phyloP scores from a whole-genome alignment of 1,140 invertebrate genomes.

The Nymphalis io region DNA sequence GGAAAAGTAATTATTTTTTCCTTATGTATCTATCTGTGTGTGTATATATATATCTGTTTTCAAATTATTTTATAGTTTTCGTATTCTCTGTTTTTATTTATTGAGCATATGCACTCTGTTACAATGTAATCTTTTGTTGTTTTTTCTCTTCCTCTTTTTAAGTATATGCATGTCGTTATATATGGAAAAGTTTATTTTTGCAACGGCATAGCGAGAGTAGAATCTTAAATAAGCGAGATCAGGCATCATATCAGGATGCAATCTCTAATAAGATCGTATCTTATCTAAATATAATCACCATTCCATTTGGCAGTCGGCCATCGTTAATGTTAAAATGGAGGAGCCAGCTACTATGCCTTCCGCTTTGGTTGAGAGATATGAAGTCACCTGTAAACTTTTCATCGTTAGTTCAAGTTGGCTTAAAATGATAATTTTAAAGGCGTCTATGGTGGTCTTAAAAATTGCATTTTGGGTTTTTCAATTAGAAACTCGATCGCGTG shows the following conservation, averaged over 20 bases:
- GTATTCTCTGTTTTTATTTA: no score
- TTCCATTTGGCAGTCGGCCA: conserved; percentile 21
- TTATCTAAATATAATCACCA: conserved; percentile 19
- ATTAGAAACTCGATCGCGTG: no score
- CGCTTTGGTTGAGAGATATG: conserved; percentile 14
- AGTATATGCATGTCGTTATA: not conserved
- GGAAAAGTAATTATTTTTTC: not conserved
- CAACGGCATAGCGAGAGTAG: not conserved
- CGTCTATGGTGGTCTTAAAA: no score
- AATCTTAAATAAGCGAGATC: conserved; percentile 8
- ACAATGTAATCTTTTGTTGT: not conserved
- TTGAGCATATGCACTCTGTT: no score
- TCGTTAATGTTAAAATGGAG: conserved; percentile 1
- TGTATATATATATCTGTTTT: no score
- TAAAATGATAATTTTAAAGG: not conserved
- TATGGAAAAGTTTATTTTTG: conserved; percentile 7
- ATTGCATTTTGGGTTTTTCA: no score
- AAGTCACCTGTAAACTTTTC: not conserved
- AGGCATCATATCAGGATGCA: conserved; percentile 12
- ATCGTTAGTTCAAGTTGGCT: no score
- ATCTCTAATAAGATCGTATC: conserved; percentile 23
- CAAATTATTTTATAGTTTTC: no score
- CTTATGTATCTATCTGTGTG: no score
- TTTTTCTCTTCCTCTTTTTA: not conserved
- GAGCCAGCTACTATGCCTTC: conserved; percentile 7